These are phyloP conservation scores for Dendrophyllia cribrosa DNA, from an alignment of 64 coral and sea anemone species.

Conservation along the genomic window DNA sequence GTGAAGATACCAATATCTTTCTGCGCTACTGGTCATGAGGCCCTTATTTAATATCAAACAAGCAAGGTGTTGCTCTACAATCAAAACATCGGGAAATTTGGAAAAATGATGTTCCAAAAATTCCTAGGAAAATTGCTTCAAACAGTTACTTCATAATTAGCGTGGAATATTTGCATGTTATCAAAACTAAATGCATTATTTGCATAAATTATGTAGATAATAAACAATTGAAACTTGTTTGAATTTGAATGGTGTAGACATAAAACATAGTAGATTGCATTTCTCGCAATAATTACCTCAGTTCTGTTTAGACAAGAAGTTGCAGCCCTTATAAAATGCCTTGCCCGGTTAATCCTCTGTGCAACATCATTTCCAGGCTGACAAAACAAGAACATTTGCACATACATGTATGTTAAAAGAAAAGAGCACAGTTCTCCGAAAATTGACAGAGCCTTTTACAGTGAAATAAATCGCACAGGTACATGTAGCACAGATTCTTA, in stretches of 20 bases:
- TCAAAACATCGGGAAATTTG: too few relatives aligned
- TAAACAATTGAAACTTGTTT: not conserved
- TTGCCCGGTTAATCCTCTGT: constrained; percentile 81
- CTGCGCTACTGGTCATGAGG: too few relatives aligned
- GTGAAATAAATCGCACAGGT: not conserved
- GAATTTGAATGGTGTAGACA: not conserved
- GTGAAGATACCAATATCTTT: too few relatives aligned
- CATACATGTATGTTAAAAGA: not conserved
- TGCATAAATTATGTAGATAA: not conserved
- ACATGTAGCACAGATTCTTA: not conserved
- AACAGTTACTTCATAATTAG: too few relatives aligned
- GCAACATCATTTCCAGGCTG: constrained; percentile 91
- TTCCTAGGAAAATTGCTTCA: too few relatives aligned
- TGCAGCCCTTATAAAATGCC: constrained; percentile 85
- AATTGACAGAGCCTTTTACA: too few relatives aligned
- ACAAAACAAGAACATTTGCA: not conserved
- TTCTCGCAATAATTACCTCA: constrained; percentile 53
- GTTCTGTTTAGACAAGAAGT: constrained; percentile 75
- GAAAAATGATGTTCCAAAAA: too few relatives aligned
- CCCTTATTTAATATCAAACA: too few relatives aligned
- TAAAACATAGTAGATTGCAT: not conserved
- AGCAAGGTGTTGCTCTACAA: too few relatives aligned
- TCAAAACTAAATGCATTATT: too few relatives aligned
- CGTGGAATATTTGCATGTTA: too few relatives aligned
- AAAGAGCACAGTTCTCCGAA: too few relatives aligned